phyloP scores from a whole-genome alignment of 53 echinoderm and acorn worm genomes.

The Patiria pectinifera region DNA sequence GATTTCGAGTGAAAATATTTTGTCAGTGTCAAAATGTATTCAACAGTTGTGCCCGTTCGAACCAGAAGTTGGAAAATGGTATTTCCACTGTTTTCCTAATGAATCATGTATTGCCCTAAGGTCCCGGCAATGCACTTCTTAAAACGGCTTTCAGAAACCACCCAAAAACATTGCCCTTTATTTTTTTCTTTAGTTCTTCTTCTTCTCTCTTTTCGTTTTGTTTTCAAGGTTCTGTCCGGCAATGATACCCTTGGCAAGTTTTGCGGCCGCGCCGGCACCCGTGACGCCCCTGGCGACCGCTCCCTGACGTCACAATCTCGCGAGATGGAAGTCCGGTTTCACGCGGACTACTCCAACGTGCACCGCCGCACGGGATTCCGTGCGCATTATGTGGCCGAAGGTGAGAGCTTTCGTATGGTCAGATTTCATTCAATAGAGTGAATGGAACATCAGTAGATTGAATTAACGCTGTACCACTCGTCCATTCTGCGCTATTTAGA shows the following conservation, averaged over 20 bases:
- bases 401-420: not conserved
- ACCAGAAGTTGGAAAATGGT: too few relatives aligned
- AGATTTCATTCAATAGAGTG: too few relatives aligned
- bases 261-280: conserved; percentile 26
- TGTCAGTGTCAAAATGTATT: too few relatives aligned
- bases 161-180: not conserved
- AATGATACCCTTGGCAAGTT: conserved; percentile 37
- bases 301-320: conserved; percentile 28
- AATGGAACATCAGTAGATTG: too few relatives aligned
- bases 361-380: conserved; percentile 55
- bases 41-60: too few relatives aligned
- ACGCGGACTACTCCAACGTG: conserved; percentile 62
- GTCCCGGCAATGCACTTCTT: too few relatives aligned
- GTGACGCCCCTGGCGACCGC: not conserved
- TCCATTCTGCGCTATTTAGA: too few relatives aligned
- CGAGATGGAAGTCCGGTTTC: conserved; percentile 56
- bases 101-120: too few relatives aligned
- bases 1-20: too few relatives aligned
- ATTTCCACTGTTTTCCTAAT: too few relatives aligned
- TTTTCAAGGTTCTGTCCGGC: conserved; percentile 15
- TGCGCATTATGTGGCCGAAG: conserved; percentile 66
- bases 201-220: not conserved
- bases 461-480: too few relatives aligned
- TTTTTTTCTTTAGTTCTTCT: not conserved
- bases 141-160: too few relatives aligned